Evolutionary conservation across 2,113 vertebrate species (phyloP).

Genomic region (Chaetodon trifascialis): DNA sequence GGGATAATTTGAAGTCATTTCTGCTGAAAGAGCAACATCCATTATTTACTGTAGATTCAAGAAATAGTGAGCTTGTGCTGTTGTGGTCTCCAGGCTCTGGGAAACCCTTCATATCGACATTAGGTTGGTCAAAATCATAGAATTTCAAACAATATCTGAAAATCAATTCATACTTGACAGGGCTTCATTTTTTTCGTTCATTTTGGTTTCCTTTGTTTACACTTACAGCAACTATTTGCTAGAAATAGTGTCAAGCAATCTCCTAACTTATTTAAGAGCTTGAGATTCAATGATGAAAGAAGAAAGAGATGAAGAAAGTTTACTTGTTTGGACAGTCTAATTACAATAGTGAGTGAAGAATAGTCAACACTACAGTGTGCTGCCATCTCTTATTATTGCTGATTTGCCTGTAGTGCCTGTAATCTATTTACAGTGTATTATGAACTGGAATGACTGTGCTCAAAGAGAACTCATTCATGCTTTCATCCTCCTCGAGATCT

Average conservation of each 20-base stretch:
- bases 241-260: background rate
- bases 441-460: slow-evolving; percentile 1
- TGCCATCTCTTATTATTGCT: slow-evolving; percentile 2
- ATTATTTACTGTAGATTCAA: background rate
- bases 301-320: background rate
- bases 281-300: background rate
- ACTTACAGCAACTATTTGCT: background rate
- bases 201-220: background rate
- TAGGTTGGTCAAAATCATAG: slow-evolving; percentile 1
- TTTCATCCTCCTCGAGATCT: slow-evolving; percentile 34
- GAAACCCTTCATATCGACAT: background rate
- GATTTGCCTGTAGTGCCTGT: background rate
- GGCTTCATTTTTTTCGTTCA: background rate
- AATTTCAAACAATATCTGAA: background rate
- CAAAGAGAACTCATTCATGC: slow-evolving; percentile 28
- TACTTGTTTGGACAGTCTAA: background rate
- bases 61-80: background rate
- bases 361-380: background rate
- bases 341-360: slow-evolving; percentile 11
- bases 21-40: background rate
- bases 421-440: slow-evolving; percentile 14
- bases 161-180: background rate
- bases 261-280: background rate
- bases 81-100: background rate
- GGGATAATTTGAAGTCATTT: background rate